phyloP scores from a whole-genome alignment of 1,140 invertebrate species.

The Coboldia fuscipes region DNA sequence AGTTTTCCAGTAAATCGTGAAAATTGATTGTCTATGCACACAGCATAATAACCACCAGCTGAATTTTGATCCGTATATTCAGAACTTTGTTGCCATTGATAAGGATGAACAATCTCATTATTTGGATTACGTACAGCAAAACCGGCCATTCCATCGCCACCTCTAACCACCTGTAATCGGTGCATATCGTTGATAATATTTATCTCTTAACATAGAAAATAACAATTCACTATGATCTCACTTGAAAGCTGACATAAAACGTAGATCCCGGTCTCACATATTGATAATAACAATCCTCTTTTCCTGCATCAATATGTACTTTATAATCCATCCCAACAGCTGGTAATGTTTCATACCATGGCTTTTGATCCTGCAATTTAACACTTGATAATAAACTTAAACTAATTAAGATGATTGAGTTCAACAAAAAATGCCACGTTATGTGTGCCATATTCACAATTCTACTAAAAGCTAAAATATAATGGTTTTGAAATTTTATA shows the following conservation, averaged over 20 bases:
- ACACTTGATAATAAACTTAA: too few relatives aligned
- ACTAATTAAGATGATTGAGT: too few relatives aligned
- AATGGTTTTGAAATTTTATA: too few relatives aligned
- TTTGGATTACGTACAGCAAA: slow-evolving; percentile 73
- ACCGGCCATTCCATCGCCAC: slow-evolving; percentile 80
- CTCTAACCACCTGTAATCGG: slow-evolving; percentile 45
- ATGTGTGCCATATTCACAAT: too few relatives aligned
- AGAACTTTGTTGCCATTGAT: slow-evolving; percentile 66
- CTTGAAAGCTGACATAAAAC: slow-evolving; percentile 84
- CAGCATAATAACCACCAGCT: slow-evolving; percentile 69
- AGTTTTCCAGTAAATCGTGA: slow-evolving; percentile 79
- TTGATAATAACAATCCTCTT: slow-evolving; percentile 89
- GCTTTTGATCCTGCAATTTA: slow-evolving; percentile 13
- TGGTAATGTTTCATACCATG: slow-evolving; percentile 60
- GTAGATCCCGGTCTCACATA: slow-evolving; percentile 80
- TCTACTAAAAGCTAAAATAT: too few relatives aligned
- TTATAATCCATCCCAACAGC: slow-evolving; percentile 89
- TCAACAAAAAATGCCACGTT: too few relatives aligned
- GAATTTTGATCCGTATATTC: slow-evolving; percentile 70
- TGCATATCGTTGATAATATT: background rate
- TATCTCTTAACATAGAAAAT: too few relatives aligned
- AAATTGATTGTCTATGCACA: slow-evolving; percentile 90
- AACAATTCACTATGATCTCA: slow-evolving; percentile 26
- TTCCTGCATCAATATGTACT: slow-evolving; percentile 79
- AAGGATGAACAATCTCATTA: slow-evolving; percentile 66